These are phyloP conservation scores for Glossosoma conforme DNA, from an alignment of 1,140 invertebrate species.

Conservation along the genomic window DNA sequence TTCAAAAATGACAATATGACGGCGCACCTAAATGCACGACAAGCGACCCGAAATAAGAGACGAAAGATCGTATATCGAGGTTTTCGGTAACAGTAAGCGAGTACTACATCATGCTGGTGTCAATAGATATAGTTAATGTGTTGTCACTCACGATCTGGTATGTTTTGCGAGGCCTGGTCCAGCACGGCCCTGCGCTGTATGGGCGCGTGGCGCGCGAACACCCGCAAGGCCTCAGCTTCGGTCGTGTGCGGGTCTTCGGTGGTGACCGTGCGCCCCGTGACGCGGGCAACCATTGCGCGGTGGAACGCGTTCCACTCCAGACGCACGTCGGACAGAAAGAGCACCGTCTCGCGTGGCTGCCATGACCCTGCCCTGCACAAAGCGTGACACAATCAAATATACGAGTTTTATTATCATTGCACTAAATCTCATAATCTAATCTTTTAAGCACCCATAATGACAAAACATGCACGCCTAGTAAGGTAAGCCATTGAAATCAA, in stretches of 20 bases:
- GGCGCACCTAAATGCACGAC: no score
- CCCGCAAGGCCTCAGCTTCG: slow-evolving; percentile 45
- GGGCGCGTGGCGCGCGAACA: slow-evolving; percentile 41
- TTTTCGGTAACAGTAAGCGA: no score
- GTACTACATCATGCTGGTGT: not conserved
- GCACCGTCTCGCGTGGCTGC: slow-evolving; percentile 38
- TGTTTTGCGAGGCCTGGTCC: slow-evolving; percentile 30
- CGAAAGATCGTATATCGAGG: no score
- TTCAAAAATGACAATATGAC: no score
- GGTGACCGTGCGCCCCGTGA: slow-evolving; percentile 42
- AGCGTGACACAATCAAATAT: no score
- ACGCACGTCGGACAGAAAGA: slow-evolving; percentile 42
- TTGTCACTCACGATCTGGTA: slow-evolving; percentile 36
- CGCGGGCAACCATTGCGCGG: slow-evolving; percentile 34
- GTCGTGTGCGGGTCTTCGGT: slow-evolving; percentile 51
- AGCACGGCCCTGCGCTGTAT: slow-evolving; percentile 24
- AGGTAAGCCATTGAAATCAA: no score
- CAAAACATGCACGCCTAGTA: no score
- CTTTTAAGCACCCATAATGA: no score
- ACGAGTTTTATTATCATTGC: no score
- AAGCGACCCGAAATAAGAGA: no score
- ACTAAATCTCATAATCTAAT: no score
- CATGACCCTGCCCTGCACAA: slow-evolving; percentile 32
- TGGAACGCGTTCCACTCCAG: slow-evolving; percentile 39
- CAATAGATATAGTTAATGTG: no score